These are phyloP conservation scores for Rhinoraja longicauda DNA, from an alignment of 2,797 vertebrate genomes.

Conservation along the genomic window DNA sequence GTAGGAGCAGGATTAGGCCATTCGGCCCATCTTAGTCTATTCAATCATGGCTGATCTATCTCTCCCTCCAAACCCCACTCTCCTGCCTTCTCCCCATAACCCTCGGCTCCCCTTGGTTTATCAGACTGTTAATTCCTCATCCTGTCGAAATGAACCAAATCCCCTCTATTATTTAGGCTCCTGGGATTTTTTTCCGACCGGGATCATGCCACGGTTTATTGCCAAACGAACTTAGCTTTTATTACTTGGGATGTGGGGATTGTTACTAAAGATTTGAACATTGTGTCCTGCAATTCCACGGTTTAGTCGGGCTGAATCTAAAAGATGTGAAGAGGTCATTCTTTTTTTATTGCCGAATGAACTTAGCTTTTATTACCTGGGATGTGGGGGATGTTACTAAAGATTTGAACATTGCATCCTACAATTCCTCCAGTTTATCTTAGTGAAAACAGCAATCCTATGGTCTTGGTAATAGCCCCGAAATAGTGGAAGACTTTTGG, in stretches of 20 bases:
- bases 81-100: too few relatives aligned
- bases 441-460: background rate
- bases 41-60: too few relatives aligned
- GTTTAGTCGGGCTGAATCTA: background rate
- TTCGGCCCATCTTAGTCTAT: too few relatives aligned
- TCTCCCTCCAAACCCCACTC: too few relatives aligned
- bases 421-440: background rate
- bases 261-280: background rate
- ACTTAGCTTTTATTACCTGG: background rate
- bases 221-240: background rate
- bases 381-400: background rate
- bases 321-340: background rate
- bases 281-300: background rate
- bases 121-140: background rate
- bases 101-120: too few relatives aligned
- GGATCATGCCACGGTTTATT: background rate
- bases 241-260: background rate
- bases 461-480: background rate
- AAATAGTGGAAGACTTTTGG: background rate
- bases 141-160: too few relatives aligned
- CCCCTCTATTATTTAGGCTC: background rate
- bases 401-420: background rate
- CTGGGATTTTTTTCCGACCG: background rate
- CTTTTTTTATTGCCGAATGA: background rate
- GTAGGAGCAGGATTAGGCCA: too few relatives aligned